phyloP scores from a whole-genome alignment of 2,113 vertebrate species.

The Melanerpes formicivorus region DNA sequence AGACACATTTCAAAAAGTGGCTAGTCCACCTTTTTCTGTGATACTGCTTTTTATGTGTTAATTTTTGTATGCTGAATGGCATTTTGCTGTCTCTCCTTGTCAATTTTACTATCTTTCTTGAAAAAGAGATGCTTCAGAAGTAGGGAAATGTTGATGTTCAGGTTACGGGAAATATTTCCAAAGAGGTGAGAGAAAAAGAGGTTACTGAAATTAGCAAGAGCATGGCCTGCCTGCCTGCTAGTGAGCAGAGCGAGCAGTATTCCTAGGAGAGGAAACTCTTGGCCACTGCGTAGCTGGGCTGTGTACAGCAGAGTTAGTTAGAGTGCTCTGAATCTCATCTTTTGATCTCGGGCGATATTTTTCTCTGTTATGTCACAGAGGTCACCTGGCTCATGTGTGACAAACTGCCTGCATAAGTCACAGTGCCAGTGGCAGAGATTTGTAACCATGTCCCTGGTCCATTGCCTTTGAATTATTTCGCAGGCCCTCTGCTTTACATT shows the following conservation, averaged over 20 bases:
- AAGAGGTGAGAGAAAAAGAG: background rate
- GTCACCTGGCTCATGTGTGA: constrained; percentile 89
- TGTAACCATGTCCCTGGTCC: constrained; percentile 96
- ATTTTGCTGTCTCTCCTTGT: background rate
- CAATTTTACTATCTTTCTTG: background rate
- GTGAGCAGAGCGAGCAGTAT: background rate
- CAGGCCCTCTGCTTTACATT: constrained; percentile 86
- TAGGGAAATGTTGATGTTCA: background rate
- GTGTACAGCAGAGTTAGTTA: constrained; percentile 56
- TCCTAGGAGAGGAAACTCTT: background rate
- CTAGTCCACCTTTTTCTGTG: background rate
- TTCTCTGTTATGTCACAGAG: constrained; percentile 86
- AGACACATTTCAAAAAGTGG: background rate
- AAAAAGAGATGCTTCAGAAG: background rate
- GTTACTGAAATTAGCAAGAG: background rate
- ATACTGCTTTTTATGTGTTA: background rate
- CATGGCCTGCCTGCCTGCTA: accelerated
- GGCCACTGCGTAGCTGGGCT: background rate
- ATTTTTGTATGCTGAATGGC: background rate
- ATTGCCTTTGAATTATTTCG: constrained; percentile 98
- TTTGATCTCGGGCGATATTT: constrained; percentile 80
- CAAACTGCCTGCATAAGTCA: constrained; percentile 92
- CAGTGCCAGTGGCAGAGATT: constrained; percentile 91
- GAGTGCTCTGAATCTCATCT: constrained; percentile 71
- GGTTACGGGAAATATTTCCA: background rate